Evolutionary conservation across 2,113 vertebrate species (phyloP), one percentile per base, ranked within the genome.

Genomic region (Morone saxatilis): DNA sequence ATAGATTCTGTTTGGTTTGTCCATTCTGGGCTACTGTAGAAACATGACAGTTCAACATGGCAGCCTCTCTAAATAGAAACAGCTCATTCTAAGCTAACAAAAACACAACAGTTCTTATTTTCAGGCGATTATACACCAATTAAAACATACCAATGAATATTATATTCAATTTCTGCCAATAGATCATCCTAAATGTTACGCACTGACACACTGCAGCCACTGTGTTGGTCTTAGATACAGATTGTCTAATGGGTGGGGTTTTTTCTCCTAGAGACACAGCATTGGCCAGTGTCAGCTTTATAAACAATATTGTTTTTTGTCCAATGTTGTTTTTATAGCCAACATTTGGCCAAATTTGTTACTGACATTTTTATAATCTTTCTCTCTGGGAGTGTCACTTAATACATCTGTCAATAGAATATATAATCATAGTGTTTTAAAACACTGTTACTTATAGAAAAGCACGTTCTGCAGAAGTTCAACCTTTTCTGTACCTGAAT

Each of bases 221-320:
- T 57, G 50, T 66, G 67, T 59, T 83, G 50, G 25, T 75, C 31
- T 78, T 76, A 62, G 69, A 84, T 48, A 25, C 40, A 20, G 31
- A 41, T 61, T 47, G 17, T 47, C 31, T 22, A 16, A 59, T 22
- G 1, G 57, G n/a, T 73, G 43, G 57, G 54, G 53, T 71, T 68
- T 74, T 13, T 20, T 62, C 25, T 54, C 38, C 45, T 13, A 50
- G 25, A 67, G 45, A 72, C 14, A 19, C 4, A 74, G 50, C 8
- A 7, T 20, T 50, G 41, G 38, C 17, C 7, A 41, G n/a, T 62
- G 50, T 84, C 38, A 45, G 40, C 53, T 78, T 45, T 31, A 60
- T 25, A 38, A 76, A 63, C 16, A 68, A 40, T 57, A 56, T 61
- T 75, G 43, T 50, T 66, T 31, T 75, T 43, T 14, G 51, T 76